Conservation (phyloP, 2,113 vertebrate species). For the Mustelus asterias region DNA sequence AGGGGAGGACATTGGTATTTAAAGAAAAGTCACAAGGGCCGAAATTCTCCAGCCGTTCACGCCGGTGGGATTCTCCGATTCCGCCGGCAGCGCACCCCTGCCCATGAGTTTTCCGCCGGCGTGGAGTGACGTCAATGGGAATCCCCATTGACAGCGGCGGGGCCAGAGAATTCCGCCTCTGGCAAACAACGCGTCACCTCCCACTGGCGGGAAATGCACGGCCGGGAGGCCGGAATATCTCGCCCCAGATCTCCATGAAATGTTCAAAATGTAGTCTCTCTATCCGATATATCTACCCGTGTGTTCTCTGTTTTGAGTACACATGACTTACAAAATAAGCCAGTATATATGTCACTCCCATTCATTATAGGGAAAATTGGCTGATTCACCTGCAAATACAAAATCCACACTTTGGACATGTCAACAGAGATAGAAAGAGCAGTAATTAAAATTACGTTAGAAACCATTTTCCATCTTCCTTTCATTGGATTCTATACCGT, state of each 20-base stretch:
- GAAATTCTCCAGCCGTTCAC: too few relatives aligned
- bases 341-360: neutral
- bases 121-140: too few relatives aligned
- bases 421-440: neutral
- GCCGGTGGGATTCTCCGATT: too few relatives aligned
- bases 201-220: too few relatives aligned
- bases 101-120: too few relatives aligned
- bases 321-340: neutral
- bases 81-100: too few relatives aligned
- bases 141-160: too few relatives aligned
- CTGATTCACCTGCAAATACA: neutral
- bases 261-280: neutral
- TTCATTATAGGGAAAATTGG: neutral
- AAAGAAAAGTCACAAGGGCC: too few relatives aligned
- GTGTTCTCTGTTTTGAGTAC: neutral
- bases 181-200: too few relatives aligned
- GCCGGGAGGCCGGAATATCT: too few relatives aligned
- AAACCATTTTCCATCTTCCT: neutral
- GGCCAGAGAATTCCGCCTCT: too few relatives aligned
- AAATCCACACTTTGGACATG: neutral
- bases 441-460: neutral
- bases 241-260: neutral
- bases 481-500: neutral
- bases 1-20: neutral
- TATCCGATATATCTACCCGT: neutral